These are phyloP conservation scores for Buphagus erythrorhynchus DNA, from an alignment of 2,797 vertebrate species.

Conservation along the genomic window DNA sequence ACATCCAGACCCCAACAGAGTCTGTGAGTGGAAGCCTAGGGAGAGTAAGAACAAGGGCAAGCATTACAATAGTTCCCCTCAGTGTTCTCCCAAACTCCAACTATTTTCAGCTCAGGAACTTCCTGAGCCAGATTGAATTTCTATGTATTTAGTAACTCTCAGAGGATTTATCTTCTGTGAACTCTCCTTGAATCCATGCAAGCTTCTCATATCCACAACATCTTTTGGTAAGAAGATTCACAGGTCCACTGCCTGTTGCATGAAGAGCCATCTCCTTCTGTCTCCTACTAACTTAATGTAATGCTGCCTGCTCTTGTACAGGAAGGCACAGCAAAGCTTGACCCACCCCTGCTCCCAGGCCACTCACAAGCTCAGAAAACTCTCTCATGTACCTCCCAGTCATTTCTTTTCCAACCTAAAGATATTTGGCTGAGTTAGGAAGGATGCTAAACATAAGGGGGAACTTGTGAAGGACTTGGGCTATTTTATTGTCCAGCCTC, in stretches of 20 bases:
- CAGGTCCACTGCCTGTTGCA: background rate
- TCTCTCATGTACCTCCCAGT: background rate
- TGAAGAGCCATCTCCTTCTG: background rate
- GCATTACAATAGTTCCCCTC: background rate
- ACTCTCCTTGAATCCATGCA: conserved; percentile 4
- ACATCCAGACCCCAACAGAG: background rate
- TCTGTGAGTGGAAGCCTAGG: background rate
- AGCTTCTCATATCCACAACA: background rate
- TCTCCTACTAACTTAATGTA: background rate
- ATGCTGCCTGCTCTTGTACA: background rate
- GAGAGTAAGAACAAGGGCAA: background rate
- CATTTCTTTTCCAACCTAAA: background rate
- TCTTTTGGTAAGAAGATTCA: background rate
- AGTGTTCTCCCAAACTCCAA: background rate
- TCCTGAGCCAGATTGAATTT: conserved; percentile 39
- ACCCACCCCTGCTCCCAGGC: background rate
- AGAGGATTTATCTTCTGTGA: background rate
- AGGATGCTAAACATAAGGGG: background rate
- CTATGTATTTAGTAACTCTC: conserved; percentile 19
- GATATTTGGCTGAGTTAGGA: background rate
- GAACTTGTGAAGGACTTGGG: background rate
- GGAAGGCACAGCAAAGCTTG: background rate
- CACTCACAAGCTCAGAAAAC: background rate
- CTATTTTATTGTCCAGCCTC: background rate
- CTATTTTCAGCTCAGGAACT: conserved; percentile 50